Evolutionary conservation across 2,797 vertebrate species (phyloP).

Genomic region (Melanotaenia trifasciata): DNA sequence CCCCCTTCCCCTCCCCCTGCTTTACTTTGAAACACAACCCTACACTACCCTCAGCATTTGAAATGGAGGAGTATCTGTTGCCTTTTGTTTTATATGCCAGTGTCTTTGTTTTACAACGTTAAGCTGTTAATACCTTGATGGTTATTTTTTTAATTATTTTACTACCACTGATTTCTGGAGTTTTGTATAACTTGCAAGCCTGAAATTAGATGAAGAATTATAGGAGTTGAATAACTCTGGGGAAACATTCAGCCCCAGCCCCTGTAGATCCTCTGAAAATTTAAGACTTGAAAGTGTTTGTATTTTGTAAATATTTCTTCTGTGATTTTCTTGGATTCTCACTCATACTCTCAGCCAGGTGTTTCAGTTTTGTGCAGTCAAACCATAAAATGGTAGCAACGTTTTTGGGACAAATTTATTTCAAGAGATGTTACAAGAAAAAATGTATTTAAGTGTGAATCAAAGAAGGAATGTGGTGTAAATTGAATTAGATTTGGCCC

Average conservation of each 20-base stretch:
- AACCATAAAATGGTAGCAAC: constrained; percentile 53
- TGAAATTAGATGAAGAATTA: constrained; percentile 40
- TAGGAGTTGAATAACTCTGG: constrained; percentile 17
- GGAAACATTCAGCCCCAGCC: constrained; percentile 10
- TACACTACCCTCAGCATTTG: constrained; percentile 58
- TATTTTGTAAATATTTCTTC: constrained; percentile 15
- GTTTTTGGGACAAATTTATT: constrained; percentile 56
- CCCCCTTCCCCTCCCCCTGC: not conserved
- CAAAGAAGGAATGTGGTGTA: constrained; percentile 30
- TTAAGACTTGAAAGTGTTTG: constrained; percentile 37
- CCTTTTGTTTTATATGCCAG: constrained; percentile 70
- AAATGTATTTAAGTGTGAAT: constrained; percentile 63
- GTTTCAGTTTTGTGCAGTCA: constrained; percentile 52
- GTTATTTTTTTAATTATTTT: constrained; percentile 53
- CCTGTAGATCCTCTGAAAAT: constrained; percentile 17
- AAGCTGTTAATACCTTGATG: constrained; percentile 70
- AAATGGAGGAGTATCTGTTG: constrained; percentile 67
- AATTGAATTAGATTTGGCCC: constrained; percentile 54
- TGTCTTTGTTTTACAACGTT: constrained; percentile 64
- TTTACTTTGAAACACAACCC: constrained; percentile 61
- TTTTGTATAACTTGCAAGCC: constrained; percentile 48
- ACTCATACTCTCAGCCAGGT: constrained; percentile 27
- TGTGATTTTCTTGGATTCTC: not conserved
- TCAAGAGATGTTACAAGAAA: constrained; percentile 43
- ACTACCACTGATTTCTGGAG: constrained; percentile 61